Evolutionary conservation across 1,140 invertebrate species (phyloP).

Genomic region (Calephelis virginiensis): DNA sequence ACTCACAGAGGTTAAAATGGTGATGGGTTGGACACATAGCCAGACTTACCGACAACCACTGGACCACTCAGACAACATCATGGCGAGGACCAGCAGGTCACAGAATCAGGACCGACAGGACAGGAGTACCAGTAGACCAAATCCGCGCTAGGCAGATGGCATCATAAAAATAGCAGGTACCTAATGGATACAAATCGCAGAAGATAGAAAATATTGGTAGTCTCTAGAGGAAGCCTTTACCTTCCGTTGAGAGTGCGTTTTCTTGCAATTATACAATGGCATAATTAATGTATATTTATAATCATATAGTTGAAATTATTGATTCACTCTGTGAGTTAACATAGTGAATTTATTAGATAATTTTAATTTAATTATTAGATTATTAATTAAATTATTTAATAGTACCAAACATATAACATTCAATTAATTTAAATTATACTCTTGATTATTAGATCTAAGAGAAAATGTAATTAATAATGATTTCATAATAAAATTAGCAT

Average conservation of each 20-base stretch:
- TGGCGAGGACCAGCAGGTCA: slow-evolving; percentile 3
- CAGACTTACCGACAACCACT: slow-evolving; percentile 19
- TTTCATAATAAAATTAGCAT: too few species aligned
- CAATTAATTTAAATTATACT: too few species aligned
- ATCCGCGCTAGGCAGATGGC: slow-evolving; percentile 27
- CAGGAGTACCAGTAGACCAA: too few species aligned
- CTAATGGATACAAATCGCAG: slow-evolving; percentile 22
- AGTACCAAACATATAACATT: too few species aligned
- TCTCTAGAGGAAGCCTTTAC: slow-evolving; percentile 22
- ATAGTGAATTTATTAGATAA: too few species aligned
- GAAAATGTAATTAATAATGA: too few species aligned
- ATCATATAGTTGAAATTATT: too few species aligned
- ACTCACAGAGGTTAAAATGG: slow-evolving; percentile 16
- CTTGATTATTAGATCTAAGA: too few species aligned
- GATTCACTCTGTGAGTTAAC: too few species aligned
- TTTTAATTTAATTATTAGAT: too few species aligned
- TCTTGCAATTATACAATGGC: slow-evolving; percentile 15
- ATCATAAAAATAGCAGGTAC: slow-evolving; percentile 31
- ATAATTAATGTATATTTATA: too few species aligned
- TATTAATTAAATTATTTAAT: too few species aligned
- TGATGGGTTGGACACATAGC: slow-evolving; percentile 19
- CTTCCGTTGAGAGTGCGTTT: background rate
- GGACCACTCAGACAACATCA: slow-evolving; percentile 18
- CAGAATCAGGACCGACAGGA: slow-evolving; percentile 23
- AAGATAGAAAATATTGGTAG: slow-evolving; percentile 26